Conservation (phyloP, 1,140 invertebrate species). For the Coboldia fuscipes region DNA sequence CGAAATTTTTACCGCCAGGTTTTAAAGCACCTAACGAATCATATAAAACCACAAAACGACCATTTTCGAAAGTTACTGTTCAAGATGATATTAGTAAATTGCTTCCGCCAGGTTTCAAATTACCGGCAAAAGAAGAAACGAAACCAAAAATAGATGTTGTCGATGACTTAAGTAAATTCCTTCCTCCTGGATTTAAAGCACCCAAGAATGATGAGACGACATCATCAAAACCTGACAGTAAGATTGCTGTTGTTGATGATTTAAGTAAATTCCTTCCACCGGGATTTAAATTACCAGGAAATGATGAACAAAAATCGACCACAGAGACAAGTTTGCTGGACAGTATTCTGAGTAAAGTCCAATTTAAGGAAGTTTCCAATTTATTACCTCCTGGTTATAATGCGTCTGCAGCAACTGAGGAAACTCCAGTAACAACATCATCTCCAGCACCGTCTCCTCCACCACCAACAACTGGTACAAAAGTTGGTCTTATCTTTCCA, state of each 20-base stretch:
- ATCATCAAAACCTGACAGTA: conserved; percentile 13
- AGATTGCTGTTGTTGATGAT: conserved; percentile 24
- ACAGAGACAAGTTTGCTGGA: conserved; percentile 9
- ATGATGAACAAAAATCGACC: conserved; percentile 10
- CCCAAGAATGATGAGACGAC: conserved; percentile 4
- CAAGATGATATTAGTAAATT: conserved; percentile 22
- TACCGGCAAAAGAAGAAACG: conserved; percentile 9
- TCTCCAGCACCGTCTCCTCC: conserved; percentile 14
- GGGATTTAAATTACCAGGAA: conserved; percentile 27
- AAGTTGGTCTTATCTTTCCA: conserved; percentile 54
- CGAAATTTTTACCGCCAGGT: conserved; percentile 31
- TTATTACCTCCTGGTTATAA: conserved; percentile 39
- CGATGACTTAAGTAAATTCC: conserved; percentile 18
- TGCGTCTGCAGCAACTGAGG: conserved; percentile 3
- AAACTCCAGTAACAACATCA: conserved; percentile 8
- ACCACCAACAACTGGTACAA: conserved; percentile 22
- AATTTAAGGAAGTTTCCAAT: conserved; percentile 28
- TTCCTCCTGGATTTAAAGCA: conserved; percentile 26
- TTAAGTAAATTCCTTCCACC: conserved; percentile 24
- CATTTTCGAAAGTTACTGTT: conserved; percentile 11
- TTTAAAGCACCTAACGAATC: conserved; percentile 20
- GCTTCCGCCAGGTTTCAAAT: conserved; percentile 25
- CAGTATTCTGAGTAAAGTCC: conserved; percentile 21
- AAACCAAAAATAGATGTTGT: conserved; percentile 10
- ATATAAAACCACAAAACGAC: conserved; percentile 6